Conservation (phyloP, 2,113 vertebrate species). For the Rana temporaria region DNA sequence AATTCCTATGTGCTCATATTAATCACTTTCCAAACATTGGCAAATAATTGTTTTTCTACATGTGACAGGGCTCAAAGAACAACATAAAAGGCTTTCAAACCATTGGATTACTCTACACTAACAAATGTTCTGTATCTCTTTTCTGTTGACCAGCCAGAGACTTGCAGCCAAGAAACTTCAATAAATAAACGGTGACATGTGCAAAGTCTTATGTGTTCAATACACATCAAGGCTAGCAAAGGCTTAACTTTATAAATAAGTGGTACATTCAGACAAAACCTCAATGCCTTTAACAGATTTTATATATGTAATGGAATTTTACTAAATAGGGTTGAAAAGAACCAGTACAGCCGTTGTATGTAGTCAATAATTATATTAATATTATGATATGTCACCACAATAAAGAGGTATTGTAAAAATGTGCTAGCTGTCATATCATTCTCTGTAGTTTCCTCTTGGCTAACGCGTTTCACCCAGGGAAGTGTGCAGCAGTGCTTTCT, state of each 20-base stretch:
- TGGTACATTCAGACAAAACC: not conserved
- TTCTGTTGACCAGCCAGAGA: not conserved
- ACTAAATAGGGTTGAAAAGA: not conserved
- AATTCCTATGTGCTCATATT: not conserved
- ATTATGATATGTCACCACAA: no score
- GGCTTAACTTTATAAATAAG: conserved; percentile 6
- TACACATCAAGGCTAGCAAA: not conserved
- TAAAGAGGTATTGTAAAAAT: no score
- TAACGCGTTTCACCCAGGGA: no score
- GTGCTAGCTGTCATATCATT: no score
- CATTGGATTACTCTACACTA: not conserved
- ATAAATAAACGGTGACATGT: conserved; percentile 23
- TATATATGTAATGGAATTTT: not conserved
- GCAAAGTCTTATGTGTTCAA: not conserved
- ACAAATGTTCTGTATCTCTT: not conserved
- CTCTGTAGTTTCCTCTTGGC: no score
- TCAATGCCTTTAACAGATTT: not conserved
- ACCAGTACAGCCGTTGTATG: no score
- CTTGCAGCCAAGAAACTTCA: conserved; percentile 14
- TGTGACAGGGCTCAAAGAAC: not conserved
- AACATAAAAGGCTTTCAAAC: not conserved
- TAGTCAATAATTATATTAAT: no score
- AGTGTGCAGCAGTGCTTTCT: no score
- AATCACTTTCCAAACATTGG: not conserved
- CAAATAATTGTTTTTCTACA: conserved; percentile 5